Base-by-base conservation (phyloP, 1,140 invertebrate genomes). In the Pteromalus puparum region DNA sequence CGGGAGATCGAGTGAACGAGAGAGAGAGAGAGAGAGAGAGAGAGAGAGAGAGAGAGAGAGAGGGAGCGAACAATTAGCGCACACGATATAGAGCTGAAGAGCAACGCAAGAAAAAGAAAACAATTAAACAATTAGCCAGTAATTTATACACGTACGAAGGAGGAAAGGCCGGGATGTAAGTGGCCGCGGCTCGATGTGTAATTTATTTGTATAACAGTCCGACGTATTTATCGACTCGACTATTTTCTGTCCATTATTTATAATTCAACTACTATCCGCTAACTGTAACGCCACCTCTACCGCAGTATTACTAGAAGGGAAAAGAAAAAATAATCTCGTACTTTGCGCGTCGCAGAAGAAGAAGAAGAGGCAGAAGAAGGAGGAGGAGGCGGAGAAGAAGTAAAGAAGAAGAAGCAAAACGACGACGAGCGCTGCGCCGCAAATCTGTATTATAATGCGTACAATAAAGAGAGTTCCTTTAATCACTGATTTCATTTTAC, bases 381-480 rank as follows among this genome's bases (percentile, higher is more conserved):
- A 34, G 7, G 1, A 72, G 24, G 18, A 26, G 12, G 26, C 12
- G 65, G 6, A 1, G 65, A n/a, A n/a, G 65, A 67, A 18, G 67
- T 1, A 12, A 4, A 7, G 26, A n/a, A 28, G 10, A 30, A 12
- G 26, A 18, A 30, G 9, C 1, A 28, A 4, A 2, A 28, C 24
- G n/a, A 76, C 68, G 24, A 70, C 4, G 30, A 28, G 21, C 34
- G 73, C 38, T 82, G 81, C 48, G 87, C 86, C 38, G 87, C 87
- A 83, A 88, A 86, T 88, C 77, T 89, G 87, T 90, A 89, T 88
- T 88, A 91, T 89, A 90, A 91, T 92, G 89, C 89, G 90, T 91
- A 92, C 90, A 92, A 92, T 92, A 92, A 92, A 92, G 89, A 91
- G 88, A 92, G 91, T 92, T 92, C 91, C 91, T 92, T 91, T 89